Evolutionary conservation across 2,888 invertebrate genomes (phyloP).

Genomic region (Xanthia icteritia): DNA sequence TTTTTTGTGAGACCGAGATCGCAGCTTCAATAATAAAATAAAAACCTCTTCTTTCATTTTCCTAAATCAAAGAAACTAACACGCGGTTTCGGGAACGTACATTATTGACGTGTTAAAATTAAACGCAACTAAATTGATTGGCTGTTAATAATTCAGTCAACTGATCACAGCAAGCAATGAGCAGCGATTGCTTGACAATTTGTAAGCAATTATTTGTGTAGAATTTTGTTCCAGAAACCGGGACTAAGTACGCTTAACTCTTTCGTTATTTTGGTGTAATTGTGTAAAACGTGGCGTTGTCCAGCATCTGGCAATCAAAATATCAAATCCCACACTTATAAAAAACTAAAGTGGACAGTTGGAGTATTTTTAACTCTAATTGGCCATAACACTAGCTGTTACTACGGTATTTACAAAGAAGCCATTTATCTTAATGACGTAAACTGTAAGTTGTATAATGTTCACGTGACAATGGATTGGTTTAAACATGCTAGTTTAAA

Average conservation of each 20-base stretch:
- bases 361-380: conserved; percentile 28
- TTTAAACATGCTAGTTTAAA: conserved; percentile 16
- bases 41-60: neutral
- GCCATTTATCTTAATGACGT: conserved; percentile 25
- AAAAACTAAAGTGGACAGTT: conserved; percentile 15
- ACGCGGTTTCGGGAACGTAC: neutral
- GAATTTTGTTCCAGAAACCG: neutral
- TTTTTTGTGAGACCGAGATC: neutral
- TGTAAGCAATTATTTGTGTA: neutral
- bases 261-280: neutral
- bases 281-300: neutral
- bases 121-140: neutral
- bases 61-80: neutral
- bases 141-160: neutral
- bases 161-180: too few species aligned
- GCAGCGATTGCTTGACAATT: neutral
- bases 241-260: neutral
- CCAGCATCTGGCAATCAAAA: neutral
- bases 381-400: conserved; percentile 3
- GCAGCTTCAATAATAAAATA: neutral
- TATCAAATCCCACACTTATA: conserved; percentile 16
- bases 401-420: conserved; percentile 13
- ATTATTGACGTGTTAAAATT: neutral
- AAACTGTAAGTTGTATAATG: neutral
- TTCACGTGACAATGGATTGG: conserved; percentile 3